A percentile compares a stretch with the other conserved stretches of the same genome.
Evolutionary conservation across 1,140 invertebrate genomes (phyloP).

Genomic region (Antheraea pernyi): DNA sequence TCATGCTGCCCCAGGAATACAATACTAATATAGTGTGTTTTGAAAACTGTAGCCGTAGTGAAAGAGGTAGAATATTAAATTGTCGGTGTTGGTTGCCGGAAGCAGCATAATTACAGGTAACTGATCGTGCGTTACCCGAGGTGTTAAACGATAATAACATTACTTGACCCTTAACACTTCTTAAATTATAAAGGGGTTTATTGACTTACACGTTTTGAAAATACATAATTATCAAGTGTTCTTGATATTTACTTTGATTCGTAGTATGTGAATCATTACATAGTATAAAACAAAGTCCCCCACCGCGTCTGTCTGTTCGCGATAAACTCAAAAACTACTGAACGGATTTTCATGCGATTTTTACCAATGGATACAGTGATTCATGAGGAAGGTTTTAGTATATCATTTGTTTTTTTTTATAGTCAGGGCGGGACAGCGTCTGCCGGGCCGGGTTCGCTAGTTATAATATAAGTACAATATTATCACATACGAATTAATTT

Average conservation of each 20-base stretch:
- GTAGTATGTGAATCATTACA: too few species aligned
- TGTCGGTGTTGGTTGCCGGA: conserved; percentile 42
- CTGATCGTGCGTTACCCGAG: conserved; percentile 55
- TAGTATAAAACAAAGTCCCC: too few species aligned
- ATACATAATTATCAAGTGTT: neutral
- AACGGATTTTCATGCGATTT: too few species aligned
- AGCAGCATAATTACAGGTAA: conserved; percentile 62
- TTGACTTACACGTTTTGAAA: neutral
- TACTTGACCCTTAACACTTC: conserved; percentile 61
- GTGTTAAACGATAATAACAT: conserved; percentile 71
- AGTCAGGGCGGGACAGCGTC: too few species aligned
- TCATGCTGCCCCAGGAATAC: neutral
- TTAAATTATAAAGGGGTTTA: conserved; percentile 11
- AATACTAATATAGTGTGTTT: neutral
- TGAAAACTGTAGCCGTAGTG: neutral
- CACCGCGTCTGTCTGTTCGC: too few species aligned
- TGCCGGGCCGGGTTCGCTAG: too few species aligned
- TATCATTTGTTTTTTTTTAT: too few species aligned
- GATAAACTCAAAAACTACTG: too few species aligned
- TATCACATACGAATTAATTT: too few species aligned
- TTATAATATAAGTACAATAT: neutral
- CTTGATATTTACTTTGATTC: too few species aligned
- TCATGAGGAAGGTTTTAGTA: too few species aligned
- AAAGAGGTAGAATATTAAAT: conserved; percentile 5
- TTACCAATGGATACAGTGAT: too few species aligned